phyloP scores from a whole-genome alignment of 1,140 invertebrate genomes.

The Papilio polytes region DNA sequence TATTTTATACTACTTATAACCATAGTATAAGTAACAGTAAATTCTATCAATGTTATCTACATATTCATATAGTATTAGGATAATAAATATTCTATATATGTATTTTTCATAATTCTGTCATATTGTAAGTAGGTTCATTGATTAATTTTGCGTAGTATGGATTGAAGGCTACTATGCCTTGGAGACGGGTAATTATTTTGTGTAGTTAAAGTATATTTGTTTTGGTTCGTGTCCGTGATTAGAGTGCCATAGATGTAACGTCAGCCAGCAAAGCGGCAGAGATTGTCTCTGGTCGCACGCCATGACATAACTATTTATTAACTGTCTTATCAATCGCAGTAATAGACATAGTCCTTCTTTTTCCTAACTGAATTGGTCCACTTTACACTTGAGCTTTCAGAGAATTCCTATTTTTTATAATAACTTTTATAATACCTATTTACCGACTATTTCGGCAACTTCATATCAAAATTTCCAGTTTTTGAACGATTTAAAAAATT shows the following conservation, averaged over 20 bases:
- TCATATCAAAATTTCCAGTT: constrained; percentile 78
- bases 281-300: constrained; percentile 50
- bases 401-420: constrained; percentile 81
- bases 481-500: constrained; percentile 61
- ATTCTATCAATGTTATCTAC: constrained; percentile 69
- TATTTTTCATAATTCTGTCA: constrained; percentile 9
- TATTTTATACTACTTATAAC: constrained; percentile 81
- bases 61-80: constrained; percentile 66
- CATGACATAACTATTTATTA: constrained; percentile 55
- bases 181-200: constrained; percentile 63
- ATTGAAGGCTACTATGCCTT: constrained; percentile 54
- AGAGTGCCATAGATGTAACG: constrained; percentile 59
- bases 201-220: constrained; percentile 58
- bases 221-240: constrained; percentile 61
- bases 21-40: constrained; percentile 70
- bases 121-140: constrained; percentile 29
- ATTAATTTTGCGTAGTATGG: constrained; percentile 27
- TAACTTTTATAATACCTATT: constrained; percentile 74
- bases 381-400: constrained; percentile 79
- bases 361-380: constrained; percentile 68
- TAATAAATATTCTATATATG: constrained; percentile 45
- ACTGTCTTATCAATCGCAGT: background rate
- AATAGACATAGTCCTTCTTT: constrained; percentile 31
- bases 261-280: constrained; percentile 15
- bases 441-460: constrained; percentile 62